Percentiles rank a stretch among this genome's conserved stretches.
Evolutionary conservation across 2,113 vertebrate genomes (phyloP).

Genomic region (Psammodynastes pulverulentus): DNA sequence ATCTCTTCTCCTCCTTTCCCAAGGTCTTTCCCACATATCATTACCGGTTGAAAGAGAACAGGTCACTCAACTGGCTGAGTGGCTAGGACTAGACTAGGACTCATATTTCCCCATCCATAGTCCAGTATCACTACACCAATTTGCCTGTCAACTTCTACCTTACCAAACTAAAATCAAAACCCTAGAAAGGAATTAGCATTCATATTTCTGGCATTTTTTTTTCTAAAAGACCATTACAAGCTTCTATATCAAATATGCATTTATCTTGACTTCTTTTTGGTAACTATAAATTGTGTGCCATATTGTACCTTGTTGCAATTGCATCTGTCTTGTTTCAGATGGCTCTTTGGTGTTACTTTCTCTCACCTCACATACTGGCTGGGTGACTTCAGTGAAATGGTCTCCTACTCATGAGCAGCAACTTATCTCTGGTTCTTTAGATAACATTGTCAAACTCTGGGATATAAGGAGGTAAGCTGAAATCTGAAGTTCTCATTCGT

Average conservation of each 20-base stretch:
- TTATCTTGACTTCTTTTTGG: neutral
- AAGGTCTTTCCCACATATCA: neutral
- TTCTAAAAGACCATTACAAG: neutral
- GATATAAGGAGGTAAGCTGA: constrained; percentile 89
- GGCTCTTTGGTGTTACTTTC: constrained; percentile 90
- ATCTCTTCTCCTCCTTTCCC: neutral
- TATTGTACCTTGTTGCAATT: neutral
- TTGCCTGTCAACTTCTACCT: neutral
- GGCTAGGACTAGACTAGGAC: neutral
- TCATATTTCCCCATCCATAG: neutral
- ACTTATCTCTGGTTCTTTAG: constrained; percentile 92
- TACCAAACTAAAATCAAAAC: neutral
- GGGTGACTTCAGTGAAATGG: constrained; percentile 95
- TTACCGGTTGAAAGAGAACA: neutral
- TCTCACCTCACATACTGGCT: constrained; percentile 93
- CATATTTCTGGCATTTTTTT: neutral
- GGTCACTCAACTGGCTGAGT: neutral
- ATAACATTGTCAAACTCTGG: constrained; percentile 96
- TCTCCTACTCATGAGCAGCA: constrained; percentile 89
- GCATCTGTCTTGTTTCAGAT: constrained; percentile 68
- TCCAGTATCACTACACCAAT: neutral
- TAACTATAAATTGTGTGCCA: neutral
- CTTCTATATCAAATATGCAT: neutral
- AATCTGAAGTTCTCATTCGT: neutral
- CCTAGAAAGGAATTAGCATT: no score